phyloP scores from a whole-genome alignment of 2,113 vertebrate genomes.

The human (Homo sapiens) region DNA sequence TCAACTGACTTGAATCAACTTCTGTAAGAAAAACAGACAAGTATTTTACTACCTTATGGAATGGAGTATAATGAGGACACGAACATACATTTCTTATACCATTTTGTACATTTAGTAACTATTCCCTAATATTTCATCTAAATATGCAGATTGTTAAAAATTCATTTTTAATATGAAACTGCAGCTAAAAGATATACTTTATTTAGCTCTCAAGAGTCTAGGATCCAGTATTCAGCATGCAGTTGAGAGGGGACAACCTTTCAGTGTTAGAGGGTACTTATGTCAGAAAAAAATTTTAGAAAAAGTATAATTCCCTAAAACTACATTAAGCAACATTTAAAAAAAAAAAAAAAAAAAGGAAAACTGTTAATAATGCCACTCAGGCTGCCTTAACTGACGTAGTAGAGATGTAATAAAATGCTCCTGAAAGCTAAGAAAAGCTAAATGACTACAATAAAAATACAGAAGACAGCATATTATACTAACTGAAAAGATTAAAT shows the following conservation, averaged over 20 bases:
- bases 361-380: neutral
- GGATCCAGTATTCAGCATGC: neutral
- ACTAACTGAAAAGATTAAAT: neutral
- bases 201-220: neutral
- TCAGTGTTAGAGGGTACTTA: neutral
- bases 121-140: neutral
- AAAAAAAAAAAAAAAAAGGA: neutral
- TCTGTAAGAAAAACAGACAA: constrained; percentile 85
- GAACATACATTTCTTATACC: neutral
- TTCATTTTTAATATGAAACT: neutral
- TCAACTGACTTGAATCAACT: constrained; percentile 94
- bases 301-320: neutral
- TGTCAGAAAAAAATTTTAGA: neutral
- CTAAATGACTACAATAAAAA: neutral
- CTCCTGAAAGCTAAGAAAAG: neutral
- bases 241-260: neutral
- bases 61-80: neutral
- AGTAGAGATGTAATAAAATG: neutral
- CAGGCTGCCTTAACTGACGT: neutral
- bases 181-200: neutral
- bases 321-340: neutral
- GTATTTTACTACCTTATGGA: neutral
- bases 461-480: neutral
- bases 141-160: neutral
- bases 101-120: neutral